Evolutionary conservation across 2,888 invertebrate species (phyloP), one percentile per base, ranked within the genome.

Genomic region (Fissipunctia ypsillon): DNA sequence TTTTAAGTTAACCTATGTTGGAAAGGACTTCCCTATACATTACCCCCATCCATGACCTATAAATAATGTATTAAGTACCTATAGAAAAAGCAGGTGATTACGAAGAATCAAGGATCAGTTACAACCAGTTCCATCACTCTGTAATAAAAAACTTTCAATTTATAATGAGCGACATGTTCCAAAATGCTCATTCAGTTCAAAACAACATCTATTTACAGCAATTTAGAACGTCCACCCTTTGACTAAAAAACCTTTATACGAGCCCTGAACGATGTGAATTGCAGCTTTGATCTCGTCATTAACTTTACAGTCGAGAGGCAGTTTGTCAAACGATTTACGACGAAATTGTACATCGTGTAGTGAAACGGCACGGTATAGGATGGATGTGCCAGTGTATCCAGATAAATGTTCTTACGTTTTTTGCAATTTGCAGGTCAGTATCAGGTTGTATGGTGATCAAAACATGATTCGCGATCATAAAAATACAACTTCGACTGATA

Each of bases 221-320:
- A 25, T 22, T 25, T 22, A 14, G 22, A 12, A 22, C 38, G 7
- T 52, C 6, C 35, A 73, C 25, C 43, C 35, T 64, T 67, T 56
- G 59, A 50, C n/a, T 50, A 12, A n/a, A 41, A 57, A 60, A 25
- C 45, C 50, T 80, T 78, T 68, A 50, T 52, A 45, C 14, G 12
- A 65, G 25, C 31, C 48, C 59, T 14, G 12, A 52, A 50, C 54
- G 54, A 75, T 45, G 56, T 69, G 69, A 80, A 75, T 80, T 69
- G 65, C 50, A 59, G 52, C 63, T 70, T 70, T 81, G 57, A 81
- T 79, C 76, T 60, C 48, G n/a, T 54, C 76, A 75, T 76, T 65
- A 65, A 43, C 43, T 73, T 76, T n/a, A 60, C 48, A 72, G 64
- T 45, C 19, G 28, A 80, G 25, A 52, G 3, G 48, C 57, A 31